Evolutionary conservation across 1,140 invertebrate genomes (phyloP).

Genomic region (Drosophila kurseongensis): DNA sequence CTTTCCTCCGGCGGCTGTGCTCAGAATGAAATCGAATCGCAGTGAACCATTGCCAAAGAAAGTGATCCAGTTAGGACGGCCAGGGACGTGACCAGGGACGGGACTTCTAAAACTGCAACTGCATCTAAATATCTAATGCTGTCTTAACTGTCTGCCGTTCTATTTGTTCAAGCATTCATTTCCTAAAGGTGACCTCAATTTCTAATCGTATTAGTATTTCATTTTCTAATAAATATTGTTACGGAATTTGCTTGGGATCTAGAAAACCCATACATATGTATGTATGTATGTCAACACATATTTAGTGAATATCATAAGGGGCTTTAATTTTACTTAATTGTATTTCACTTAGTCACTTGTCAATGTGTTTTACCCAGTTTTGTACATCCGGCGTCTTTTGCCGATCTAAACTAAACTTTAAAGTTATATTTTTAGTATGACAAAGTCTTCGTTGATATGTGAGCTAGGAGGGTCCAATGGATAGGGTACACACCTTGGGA

Average conservation of each 20-base stretch:
- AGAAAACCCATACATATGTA: too few species aligned
- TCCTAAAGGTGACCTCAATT: constrained; percentile 2
- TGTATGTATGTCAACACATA: too few species aligned
- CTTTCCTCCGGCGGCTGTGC: constrained; percentile 36
- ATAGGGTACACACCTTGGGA: constrained; percentile 62
- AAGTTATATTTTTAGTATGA: background rate
- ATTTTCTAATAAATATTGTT: too few species aligned
- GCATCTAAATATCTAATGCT: constrained; percentile 2
- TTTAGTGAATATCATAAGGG: background rate
- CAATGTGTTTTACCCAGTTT: too few species aligned
- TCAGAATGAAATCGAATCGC: constrained; percentile 49
- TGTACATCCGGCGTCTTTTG: too few species aligned
- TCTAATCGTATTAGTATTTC: too few species aligned
- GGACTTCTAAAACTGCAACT: constrained; percentile 18
- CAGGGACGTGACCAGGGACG: constrained; percentile 45
- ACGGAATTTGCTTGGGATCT: too few species aligned
- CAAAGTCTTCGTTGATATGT: background rate
- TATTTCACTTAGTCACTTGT: too few species aligned
- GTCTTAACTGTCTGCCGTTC: background rate
- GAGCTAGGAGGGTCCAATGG: too few species aligned
- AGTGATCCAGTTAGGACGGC: constrained; percentile 51
- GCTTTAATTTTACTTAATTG: background rate
- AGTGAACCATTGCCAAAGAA: constrained; percentile 45
- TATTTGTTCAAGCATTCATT: background rate
- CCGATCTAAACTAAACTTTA: too few species aligned